Percentiles rank a stretch among this genome's conserved stretches.
These are phyloP conservation scores for Melanitta fusca DNA, from an alignment of 2,797 vertebrate species.

Conservation along the genomic window DNA sequence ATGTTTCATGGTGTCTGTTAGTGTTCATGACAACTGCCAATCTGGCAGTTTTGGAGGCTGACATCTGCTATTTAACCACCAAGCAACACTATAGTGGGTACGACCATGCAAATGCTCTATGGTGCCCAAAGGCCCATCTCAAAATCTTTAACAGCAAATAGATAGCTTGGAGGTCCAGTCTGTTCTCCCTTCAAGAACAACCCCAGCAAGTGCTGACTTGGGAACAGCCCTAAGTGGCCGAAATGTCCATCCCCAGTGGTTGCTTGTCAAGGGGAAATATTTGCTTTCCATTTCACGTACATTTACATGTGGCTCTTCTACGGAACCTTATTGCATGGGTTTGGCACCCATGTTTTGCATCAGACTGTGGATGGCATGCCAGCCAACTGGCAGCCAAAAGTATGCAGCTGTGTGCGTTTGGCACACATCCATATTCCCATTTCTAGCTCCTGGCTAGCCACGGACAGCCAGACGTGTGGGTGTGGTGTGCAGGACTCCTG, in stretches of 20 bases:
- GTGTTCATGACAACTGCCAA: background rate
- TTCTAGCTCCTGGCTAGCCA: background rate
- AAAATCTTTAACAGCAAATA: background rate
- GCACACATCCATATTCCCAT: background rate
- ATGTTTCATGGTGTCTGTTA: background rate
- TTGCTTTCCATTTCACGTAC: background rate
- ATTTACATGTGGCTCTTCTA: background rate
- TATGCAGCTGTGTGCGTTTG: background rate
- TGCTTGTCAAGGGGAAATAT: background rate
- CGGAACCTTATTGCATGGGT: background rate
- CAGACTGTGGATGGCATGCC: background rate
- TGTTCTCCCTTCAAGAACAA: background rate
- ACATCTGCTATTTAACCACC: constrained; percentile 43
- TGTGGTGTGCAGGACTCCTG: fast-evolving
- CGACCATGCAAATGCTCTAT: background rate
- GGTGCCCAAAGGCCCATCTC: background rate
- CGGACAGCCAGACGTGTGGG: fast-evolving
- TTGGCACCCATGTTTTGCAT: background rate
- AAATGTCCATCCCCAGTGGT: background rate
- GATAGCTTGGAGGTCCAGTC: background rate
- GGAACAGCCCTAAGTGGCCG: background rate
- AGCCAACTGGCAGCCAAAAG: background rate
- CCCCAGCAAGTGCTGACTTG: background rate
- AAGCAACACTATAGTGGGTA: background rate
- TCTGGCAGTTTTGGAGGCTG: constrained; percentile 30